phyloP scores from a whole-genome alignment of 2,113 vertebrate genomes.

The Microtus ochrogaster region DNA sequence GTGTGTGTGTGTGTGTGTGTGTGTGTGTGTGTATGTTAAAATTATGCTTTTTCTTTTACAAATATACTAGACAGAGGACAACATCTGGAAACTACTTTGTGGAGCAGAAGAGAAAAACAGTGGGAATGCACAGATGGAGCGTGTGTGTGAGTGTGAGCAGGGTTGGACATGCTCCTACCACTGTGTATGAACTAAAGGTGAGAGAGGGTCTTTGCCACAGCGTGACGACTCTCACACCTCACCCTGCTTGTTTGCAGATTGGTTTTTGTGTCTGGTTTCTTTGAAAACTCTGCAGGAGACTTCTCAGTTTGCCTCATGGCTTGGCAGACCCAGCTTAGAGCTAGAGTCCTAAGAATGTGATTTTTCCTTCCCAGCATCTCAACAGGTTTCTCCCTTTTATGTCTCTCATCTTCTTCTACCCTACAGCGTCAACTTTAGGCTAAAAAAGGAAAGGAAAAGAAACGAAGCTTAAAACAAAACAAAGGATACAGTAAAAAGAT shows the following conservation, averaged over 20 bases:
- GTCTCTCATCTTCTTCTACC: conserved; percentile 55
- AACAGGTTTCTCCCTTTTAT: conserved; percentile 41
- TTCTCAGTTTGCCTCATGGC: conserved; percentile 19
- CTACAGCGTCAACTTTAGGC: background rate
- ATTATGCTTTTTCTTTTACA: conserved; percentile 31
- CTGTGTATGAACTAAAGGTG: background rate
- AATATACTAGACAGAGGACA: background rate
- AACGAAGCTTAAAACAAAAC: background rate
- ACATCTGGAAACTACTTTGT: background rate
- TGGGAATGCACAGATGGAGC: no score
- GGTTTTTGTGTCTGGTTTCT: conserved; percentile 57
- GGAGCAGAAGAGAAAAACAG: conserved; percentile 9
- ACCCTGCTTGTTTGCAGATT: conserved; percentile 21
- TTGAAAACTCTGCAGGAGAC: conserved; percentile 63
- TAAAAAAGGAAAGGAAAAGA: background rate
- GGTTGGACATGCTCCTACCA: no score
- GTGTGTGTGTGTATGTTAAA: no score
- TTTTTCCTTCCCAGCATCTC: conserved; percentile 58
- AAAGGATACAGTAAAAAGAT: background rate
- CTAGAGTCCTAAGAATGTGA: conserved; percentile 35
- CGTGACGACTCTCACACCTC: background rate
- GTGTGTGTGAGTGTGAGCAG: background rate
- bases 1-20: no score
- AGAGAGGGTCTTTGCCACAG: background rate
- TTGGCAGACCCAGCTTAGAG: background rate